Evolutionary conservation across 2,888 invertebrate species (phyloP), one percentile per base, ranked within the genome.

Genomic region (Eucriotettix oculatus): DNA sequence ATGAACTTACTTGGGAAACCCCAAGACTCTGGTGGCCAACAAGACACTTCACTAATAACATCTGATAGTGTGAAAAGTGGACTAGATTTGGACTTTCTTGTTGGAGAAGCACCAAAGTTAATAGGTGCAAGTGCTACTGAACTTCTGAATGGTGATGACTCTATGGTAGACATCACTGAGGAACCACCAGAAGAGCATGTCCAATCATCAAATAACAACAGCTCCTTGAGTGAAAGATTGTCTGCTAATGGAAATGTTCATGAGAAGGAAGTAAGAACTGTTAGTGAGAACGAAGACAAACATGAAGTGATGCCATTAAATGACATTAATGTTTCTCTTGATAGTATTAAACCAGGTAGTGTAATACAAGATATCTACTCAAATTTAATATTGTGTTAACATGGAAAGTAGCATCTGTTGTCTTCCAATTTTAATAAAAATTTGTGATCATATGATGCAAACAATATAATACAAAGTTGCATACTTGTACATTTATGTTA

Each of bases 251-350:
- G 52, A 16, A 64, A 60, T 57, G 54, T 56, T 17, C 64, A 53
- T 41, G 62, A 67, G 61, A 72, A 76, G 10, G 75, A 73, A 64
- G 69, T 75, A 65, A 16, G 43, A 52, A 16, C 60, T 42, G 56
- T 40, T 29, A 56, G 48, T n/a, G 44, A 52, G 52, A 52, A 12
- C 17, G 56, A 56, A 16, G 64, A 67, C 16, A 67, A 67, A 48
- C 66, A 69, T 41, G 77, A 77, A 65, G 71, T 79, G 40, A 78
- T 79, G 68, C 73, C 79, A 1, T 70, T 85, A 62, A 81, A 79
- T 3, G 87, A 92, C 69, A 81, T 94, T 58, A 76, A 79, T 69
- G 81, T 94, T 56, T 82, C 85, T 12, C 73, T 94, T 66, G 84
- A 88, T 68, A 82, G 81, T 66, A 84, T 94, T 57, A 83, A 83